Conservation (phyloP, 2,797 vertebrate genomes). For the Vireo griseus region DNA sequence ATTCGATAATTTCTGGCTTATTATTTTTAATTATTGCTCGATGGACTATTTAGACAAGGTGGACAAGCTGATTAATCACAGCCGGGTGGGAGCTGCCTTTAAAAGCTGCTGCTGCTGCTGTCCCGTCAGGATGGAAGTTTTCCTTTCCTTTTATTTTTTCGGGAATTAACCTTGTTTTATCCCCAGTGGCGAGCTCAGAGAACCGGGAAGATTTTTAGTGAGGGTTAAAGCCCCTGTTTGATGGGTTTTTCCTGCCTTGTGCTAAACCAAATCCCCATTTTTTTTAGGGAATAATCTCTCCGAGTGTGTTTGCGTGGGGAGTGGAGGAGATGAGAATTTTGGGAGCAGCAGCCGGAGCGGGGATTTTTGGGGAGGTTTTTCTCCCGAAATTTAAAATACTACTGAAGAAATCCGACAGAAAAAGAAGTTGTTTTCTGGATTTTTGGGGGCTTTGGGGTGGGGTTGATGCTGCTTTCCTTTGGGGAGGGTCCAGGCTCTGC, state of each 20-base stretch:
- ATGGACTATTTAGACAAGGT: background rate
- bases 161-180: background rate
- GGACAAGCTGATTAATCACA: constrained; percentile 38
- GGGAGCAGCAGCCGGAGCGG: fast-evolving
- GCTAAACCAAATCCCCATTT: background rate
- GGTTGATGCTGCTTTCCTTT: background rate
- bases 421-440: fast-evolving
- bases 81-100: background rate
- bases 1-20: background rate
- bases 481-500: background rate
- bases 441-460: background rate
- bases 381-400: fast-evolving
- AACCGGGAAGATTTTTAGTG: background rate
- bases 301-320: background rate
- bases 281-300: background rate
- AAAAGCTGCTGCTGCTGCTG: background rate
- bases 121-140: background rate
- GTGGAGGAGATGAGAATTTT: fast-evolving
- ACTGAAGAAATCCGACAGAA: too few relatives aligned
- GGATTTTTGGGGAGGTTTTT: background rate
- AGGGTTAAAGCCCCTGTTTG: background rate
- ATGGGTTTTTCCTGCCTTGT: background rate
- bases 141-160: background rate
- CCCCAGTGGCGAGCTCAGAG: background rate
- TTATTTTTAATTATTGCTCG: background rate